Conservation (phyloP, 2,113 vertebrate genomes). For the Telmatochromis sp. region DNA sequence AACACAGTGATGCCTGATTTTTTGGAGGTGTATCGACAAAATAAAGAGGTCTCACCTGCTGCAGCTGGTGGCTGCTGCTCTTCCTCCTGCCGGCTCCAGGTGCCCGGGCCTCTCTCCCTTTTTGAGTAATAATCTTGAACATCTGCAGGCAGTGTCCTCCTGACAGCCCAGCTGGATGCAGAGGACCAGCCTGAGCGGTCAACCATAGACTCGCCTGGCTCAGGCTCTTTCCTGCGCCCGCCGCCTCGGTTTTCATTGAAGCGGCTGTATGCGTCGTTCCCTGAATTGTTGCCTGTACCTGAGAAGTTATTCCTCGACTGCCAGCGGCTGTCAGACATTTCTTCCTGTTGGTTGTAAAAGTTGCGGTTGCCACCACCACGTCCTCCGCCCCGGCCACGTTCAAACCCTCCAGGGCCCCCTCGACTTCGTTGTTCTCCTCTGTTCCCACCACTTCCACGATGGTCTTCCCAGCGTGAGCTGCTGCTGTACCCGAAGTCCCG, state of each 20-base stretch:
- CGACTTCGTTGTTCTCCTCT: conserved; percentile 72
- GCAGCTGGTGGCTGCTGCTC: conserved; percentile 65
- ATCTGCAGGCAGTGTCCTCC: conserved; percentile 91
- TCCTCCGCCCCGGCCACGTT: conserved; percentile 72
- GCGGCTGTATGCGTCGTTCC: conserved; percentile 81
- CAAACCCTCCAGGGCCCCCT: conserved; percentile 64
- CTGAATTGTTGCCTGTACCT: conserved; percentile 82
- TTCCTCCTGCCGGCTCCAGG: conserved; percentile 84
- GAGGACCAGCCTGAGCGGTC: conserved; percentile 96
- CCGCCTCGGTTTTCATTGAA: conserved; percentile 81
- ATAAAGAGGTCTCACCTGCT: conserved; percentile 3
- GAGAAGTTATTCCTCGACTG: conserved; percentile 83
- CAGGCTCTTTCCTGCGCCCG: conserved; percentile 78
- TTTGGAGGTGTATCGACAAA: neutral
- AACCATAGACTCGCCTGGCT: conserved; percentile 73
- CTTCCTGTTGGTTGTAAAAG: conserved; percentile 69
- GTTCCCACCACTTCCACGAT: conserved; percentile 6
- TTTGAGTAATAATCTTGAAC: conserved; percentile 97
- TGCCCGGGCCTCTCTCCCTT: conserved; percentile 73
- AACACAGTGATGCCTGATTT: neutral
- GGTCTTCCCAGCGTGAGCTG: conserved; percentile 77
- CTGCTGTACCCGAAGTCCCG: conserved; percentile 66
- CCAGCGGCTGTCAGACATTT: conserved; percentile 81
- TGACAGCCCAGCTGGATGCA: conserved; percentile 94
- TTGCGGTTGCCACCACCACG: conserved; percentile 59